These are phyloP conservation scores for Diplolepis rosae DNA, from an alignment of 2,888 invertebrate species.

Conservation along the genomic window DNA sequence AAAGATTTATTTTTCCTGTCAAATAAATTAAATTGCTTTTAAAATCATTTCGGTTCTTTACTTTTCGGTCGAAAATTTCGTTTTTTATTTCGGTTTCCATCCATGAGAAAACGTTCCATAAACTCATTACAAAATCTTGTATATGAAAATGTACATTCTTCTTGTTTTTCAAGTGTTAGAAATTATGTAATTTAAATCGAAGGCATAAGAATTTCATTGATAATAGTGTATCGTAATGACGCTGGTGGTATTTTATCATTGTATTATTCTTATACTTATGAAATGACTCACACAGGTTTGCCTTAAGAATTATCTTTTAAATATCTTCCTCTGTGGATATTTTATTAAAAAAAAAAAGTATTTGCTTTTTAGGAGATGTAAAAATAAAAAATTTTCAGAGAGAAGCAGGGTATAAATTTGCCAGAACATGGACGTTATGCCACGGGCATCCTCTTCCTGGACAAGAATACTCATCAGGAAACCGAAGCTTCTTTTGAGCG, in stretches of 20 bases:
- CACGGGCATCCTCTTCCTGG: conserved; percentile 96
- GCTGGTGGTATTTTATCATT: background rate
- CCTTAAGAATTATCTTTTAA: background rate
- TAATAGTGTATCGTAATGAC: background rate
- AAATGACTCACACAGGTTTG: background rate
- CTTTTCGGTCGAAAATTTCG: too few relatives aligned
- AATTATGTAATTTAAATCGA: background rate
- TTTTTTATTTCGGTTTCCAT: too few relatives aligned
- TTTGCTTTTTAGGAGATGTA: too few relatives aligned
- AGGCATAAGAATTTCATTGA: background rate
- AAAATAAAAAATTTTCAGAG: conserved; percentile 80
- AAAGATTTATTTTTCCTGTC: too few relatives aligned
- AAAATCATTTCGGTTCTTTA: too few relatives aligned
- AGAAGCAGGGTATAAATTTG: conserved; percentile 86
- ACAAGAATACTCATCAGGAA: conserved; percentile 86
- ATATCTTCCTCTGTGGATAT: background rate
- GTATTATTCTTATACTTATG: background rate
- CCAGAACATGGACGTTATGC: conserved; percentile 94
- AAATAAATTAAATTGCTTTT: too few relatives aligned
- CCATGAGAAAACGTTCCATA: too few relatives aligned
- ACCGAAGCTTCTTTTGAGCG: conserved; percentile 87
- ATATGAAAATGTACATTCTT: too few relatives aligned
- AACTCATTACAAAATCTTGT: too few relatives aligned
- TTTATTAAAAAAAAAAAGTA: background rate
- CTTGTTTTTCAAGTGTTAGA: background rate